Evolutionary conservation across 1,140 invertebrate species (phyloP).

Genomic region (Drosophila nigrodunni): DNA sequence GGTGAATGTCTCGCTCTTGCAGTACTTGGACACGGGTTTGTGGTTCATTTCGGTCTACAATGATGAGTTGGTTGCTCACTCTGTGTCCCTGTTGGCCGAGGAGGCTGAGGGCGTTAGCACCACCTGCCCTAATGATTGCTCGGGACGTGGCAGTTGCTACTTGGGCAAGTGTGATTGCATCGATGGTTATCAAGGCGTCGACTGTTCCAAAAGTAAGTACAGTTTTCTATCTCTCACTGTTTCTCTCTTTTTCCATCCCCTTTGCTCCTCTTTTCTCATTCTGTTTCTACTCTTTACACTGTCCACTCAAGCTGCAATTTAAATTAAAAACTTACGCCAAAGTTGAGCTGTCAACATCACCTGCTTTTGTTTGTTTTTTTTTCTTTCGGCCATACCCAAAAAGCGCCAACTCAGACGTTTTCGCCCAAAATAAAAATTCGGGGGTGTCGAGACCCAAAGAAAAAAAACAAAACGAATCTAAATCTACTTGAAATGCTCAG

Average conservation of each 20-base stretch:
- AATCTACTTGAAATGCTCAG: slow-evolving; percentile 26
- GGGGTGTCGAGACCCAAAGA: slow-evolving; percentile 6
- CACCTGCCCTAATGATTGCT: slow-evolving; percentile 97
- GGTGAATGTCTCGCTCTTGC: slow-evolving; percentile 93
- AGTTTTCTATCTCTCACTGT: not conserved
- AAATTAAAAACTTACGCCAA: slow-evolving; percentile 59
- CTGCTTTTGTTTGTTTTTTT: slow-evolving; percentile 55
- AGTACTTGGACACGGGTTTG: slow-evolving; percentile 95
- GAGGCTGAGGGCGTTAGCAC: slow-evolving; percentile 94
- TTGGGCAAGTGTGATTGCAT: slow-evolving; percentile 98
- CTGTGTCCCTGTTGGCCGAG: slow-evolving; percentile 91
- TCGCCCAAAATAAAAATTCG: not conserved
- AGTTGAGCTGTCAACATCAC: slow-evolving; percentile 70
- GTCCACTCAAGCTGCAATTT: slow-evolving; percentile 43
- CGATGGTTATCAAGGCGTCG: slow-evolving; percentile 95
- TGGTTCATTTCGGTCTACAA: slow-evolving; percentile 99
- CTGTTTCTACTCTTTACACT: not conserved
- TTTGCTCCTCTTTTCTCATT: not conserved
- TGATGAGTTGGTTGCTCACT: slow-evolving; percentile 94
- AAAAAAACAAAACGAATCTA: slow-evolving; percentile 18
- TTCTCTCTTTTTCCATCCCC: not conserved
- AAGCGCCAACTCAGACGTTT: not conserved
- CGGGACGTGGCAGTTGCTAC: slow-evolving; percentile 96
- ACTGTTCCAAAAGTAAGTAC: slow-evolving; percentile 95
- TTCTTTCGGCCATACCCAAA: slow-evolving; percentile 7